Base-by-base conservation (phyloP, 1,140 invertebrate species). In the Aleiodes sp. region DNA sequence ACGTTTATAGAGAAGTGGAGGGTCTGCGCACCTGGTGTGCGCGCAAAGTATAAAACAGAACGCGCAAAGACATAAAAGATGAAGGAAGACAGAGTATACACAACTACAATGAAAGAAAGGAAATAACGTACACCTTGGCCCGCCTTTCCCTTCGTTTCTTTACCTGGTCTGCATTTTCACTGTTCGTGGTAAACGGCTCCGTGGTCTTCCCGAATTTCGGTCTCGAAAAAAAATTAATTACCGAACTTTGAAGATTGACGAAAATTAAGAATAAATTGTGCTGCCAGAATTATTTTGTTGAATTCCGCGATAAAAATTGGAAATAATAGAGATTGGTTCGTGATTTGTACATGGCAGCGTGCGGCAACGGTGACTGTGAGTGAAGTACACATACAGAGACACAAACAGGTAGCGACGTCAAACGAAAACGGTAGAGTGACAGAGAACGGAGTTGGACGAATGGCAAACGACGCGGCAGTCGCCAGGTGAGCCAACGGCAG, bases 401-500 rank as follows among this genome's bases (percentile, higher is more conserved):
- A 29, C 14, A 26, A 67, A 41, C 28, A 24, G 35, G 31, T 39
- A 68, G 33, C 46, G 24, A 68, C 57, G 59, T 62, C 37, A 69
- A 70, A 33, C 67, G 70, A 69, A 37, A 69, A 33, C 57, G 62
- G 60, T 39, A 46, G 59, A 65, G 46, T 60, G 60, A 46, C 39
- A 52, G 63, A 63, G 62, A 65, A 33, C 65, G 56, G 31, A 68
- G 39, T 43, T 35, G 41, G 62, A 73, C 68, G 59, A 72, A 57
- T 68, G 68, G 74, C 75, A 74, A 73, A 75, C 76, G 78, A 75
- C 77, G 80, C 81, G 9, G 79, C 79, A 80, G 80, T 81, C 79
- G 83, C 82, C 83, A 86, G 84, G 84, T 86, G 82, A 84, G 79
- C 81, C 76, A 80, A 81, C 80, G 77, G 76, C 77, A 73, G 72